Evolutionary conservation across 2,888 invertebrate species (phyloP).

Genomic region (Actias luna): DNA sequence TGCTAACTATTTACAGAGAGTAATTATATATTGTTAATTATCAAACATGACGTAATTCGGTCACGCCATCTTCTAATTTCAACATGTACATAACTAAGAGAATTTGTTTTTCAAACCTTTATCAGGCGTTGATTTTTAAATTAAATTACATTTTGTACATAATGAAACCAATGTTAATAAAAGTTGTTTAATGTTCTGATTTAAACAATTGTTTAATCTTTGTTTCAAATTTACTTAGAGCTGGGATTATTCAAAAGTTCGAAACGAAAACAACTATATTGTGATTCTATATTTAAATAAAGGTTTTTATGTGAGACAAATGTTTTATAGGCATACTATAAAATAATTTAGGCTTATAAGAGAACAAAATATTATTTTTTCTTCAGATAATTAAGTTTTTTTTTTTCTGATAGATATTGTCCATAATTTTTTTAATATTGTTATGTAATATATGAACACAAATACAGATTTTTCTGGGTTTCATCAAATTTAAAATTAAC

Average conservation of each 20-base stretch:
- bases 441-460: too few species aligned
- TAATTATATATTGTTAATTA: slow-evolving; percentile 3
- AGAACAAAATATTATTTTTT: too few species aligned
- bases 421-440: too few species aligned
- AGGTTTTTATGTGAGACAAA: not conserved
- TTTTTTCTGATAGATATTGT: too few species aligned
- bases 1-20: not conserved
- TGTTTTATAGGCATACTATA: too few species aligned
- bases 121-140: not conserved
- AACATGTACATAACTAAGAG: not conserved
- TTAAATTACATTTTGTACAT: not conserved
- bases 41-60: slow-evolving; percentile 3
- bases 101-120: slow-evolving; percentile 9
- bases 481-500: not conserved
- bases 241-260: not conserved
- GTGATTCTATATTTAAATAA: not conserved
- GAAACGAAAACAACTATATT: not conserved
- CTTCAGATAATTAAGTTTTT: too few species aligned
- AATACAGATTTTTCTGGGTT: too few species aligned
- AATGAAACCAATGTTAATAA: not conserved
- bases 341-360: too few species aligned
- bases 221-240: not conserved
- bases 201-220: not conserved
- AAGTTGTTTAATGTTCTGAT: not conserved
- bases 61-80: slow-evolving; percentile 6